Evolutionary conservation across 2,888 invertebrate species (phyloP), one percentile per base, ranked within the genome.

Genomic region (Cerceris rybyensis): DNA sequence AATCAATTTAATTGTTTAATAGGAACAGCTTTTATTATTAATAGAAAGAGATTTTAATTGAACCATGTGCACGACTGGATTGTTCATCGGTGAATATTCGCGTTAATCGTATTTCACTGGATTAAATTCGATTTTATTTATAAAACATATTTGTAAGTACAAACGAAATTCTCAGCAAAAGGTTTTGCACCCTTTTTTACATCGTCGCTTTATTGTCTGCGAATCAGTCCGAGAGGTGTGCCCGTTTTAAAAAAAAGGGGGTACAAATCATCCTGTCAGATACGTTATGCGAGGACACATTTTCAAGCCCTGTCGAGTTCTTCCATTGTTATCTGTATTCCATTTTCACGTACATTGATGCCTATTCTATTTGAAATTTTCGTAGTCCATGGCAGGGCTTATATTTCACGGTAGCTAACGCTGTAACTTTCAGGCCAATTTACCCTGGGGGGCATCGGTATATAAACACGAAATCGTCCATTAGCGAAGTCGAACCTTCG

Each of bases 201-300:
- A 28, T 28, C 28, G 28, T 28, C 28, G 28, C 28, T 28, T 72
- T 67, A 60, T 78, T 65, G 65, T 78, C 28, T 28, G 28, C 28
- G 28, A 28, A 28, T 4, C 28, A 1, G 28, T 28, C 28, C 28
- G 28, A 28, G 28, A 4, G 28, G 28, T 28, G 28, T 28, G 28
- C 8, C 46, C 46, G 8, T 11, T 11, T 8, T 6, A 50, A 50
- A 50, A 50, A 66, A 68, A 84, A 81, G 39, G 61, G 59, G 72
- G 54, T 55, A 69, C 82, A 78, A 75, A 78, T 78, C 78, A 73
- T 70, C 42, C 71, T 82, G 84, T 71, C 84, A 75, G 75, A 66
- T 68, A 70, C 61, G 75, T 73, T 69, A 71, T 65, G 68, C 69
- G 39, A 16, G 43, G 65, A 43, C 59, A 17, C 52, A 69, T 75